These are phyloP conservation scores for Sphaeramia orbicularis DNA, from an alignment of 2,797 vertebrate genomes.

Conservation along the genomic window DNA sequence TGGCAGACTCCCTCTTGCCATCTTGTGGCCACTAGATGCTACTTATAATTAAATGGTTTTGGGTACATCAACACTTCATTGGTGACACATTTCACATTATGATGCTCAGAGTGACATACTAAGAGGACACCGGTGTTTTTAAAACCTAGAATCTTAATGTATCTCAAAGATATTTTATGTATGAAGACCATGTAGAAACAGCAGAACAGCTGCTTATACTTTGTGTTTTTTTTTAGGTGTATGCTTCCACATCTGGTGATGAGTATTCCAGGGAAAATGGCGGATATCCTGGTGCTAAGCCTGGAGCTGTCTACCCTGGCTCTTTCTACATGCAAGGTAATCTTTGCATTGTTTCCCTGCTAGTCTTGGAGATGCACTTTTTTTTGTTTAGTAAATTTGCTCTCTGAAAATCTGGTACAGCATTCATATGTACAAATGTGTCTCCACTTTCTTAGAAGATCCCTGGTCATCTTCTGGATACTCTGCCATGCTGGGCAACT, in stretches of 20 bases:
- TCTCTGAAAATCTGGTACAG: background rate
- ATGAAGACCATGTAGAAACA: background rate
- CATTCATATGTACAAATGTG: slow-evolving; percentile 34
- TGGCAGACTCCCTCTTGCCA: slow-evolving; percentile 79
- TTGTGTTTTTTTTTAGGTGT: slow-evolving; percentile 87
- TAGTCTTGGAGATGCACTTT: background rate
- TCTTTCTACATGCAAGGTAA: slow-evolving; percentile 97
- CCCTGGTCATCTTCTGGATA: slow-evolving; percentile 93
- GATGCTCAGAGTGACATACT: background rate
- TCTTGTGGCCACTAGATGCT: slow-evolving; percentile 73
- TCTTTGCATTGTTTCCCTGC: slow-evolving; percentile 10
- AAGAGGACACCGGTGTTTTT: background rate
- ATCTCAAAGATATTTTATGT: background rate
- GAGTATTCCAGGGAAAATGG: slow-evolving; percentile 92
- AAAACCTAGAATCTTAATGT: background rate
- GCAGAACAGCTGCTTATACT: slow-evolving; percentile 4
- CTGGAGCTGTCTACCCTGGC: slow-evolving; percentile 91
- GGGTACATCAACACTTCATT: background rate
- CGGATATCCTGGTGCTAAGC: slow-evolving; percentile 90
- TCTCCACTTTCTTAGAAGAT: slow-evolving; percentile 86
- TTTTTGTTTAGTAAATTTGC: background rate
- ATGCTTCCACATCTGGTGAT: slow-evolving; percentile 94
- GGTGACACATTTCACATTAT: slow-evolving; percentile 3
- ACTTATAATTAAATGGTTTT: slow-evolving; percentile 38
- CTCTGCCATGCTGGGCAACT: slow-evolving; percentile 91